Conservation (phyloP, 2,888 invertebrate species). For the Ctenicera cuprea region DNA sequence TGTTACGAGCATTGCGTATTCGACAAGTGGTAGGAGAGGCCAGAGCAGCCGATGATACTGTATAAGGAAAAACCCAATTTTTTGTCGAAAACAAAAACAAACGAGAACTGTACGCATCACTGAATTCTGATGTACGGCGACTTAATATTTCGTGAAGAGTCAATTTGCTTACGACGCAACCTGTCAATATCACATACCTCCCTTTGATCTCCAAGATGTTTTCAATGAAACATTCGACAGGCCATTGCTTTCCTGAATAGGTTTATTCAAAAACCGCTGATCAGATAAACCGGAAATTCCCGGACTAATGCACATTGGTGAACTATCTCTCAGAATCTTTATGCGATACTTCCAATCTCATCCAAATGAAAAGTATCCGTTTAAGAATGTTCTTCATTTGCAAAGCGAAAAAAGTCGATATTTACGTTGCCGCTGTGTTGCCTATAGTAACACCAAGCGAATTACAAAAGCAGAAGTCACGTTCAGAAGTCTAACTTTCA, state of each 20-base stretch:
- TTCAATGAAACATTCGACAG: not conserved
- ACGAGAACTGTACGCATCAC: too few relatives aligned
- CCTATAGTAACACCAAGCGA: not conserved
- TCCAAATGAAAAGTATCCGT: not conserved
- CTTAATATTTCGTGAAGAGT: not conserved
- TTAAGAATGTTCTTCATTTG: not conserved
- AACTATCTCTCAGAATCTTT: not conserved
- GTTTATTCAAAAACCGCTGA: not conserved
- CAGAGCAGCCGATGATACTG: too few relatives aligned
- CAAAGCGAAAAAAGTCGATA: not conserved
- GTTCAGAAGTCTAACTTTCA: not conserved
- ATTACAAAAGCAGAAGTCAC: slow-evolving; percentile 13
- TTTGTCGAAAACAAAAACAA: too few relatives aligned
- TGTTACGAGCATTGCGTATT: too few relatives aligned
- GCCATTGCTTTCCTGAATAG: not conserved
- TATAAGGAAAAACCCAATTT: too few relatives aligned
- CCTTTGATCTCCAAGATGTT: not conserved
- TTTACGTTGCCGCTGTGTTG: not conserved
- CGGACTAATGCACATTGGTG: not conserved
- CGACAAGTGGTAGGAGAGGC: too few relatives aligned
- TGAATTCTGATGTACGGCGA: not conserved
- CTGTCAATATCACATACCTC: not conserved
- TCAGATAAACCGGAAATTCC: slow-evolving; percentile 2
- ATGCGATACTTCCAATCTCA: not conserved
- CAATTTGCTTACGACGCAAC: not conserved